Evolutionary conservation across 2,888 invertebrate species (phyloP).

Genomic region (Athalia rosae): DNA sequence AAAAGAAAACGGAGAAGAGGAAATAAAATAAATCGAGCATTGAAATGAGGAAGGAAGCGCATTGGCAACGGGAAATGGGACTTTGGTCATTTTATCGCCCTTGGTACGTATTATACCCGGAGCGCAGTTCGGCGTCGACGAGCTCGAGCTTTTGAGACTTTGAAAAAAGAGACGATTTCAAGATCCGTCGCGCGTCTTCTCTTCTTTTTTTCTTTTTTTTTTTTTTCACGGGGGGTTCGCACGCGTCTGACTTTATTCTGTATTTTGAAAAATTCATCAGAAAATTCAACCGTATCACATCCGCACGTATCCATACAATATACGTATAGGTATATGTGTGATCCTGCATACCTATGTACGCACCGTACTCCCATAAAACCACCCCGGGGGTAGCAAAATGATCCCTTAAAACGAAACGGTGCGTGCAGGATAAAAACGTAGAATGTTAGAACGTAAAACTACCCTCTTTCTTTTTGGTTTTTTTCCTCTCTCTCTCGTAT

Average conservation of each 20-base stretch:
- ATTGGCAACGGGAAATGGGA: conserved; percentile 63
- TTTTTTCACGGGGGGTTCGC: no score
- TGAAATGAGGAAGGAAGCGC: conserved; percentile 62
- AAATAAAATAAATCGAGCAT: conserved; percentile 46
- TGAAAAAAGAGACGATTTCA: not conserved
- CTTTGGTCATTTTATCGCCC: conserved; percentile 54
- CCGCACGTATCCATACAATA: no score
- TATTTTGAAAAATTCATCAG: no score
- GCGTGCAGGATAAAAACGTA: conserved; percentile 55
- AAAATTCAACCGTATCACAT: no score
- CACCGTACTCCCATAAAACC: conserved; percentile 53
- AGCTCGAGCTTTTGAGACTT: no score
- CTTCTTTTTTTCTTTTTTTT: not conserved
- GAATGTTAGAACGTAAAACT: conserved; percentile 58
- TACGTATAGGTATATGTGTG: no score
- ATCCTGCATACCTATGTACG: no score
- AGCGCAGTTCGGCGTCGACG: no score
- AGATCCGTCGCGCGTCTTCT: not conserved
- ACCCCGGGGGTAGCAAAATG: conserved; percentile 52
- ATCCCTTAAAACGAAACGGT: conserved; percentile 61
- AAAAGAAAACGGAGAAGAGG: not conserved
- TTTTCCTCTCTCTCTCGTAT: not conserved
- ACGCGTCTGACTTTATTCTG: no score
- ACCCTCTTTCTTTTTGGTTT: conserved; percentile 34
- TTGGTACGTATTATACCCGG: conserved; percentile 48